A percentile compares a stretch with the other conserved stretches of the same genome.
Conservation (phyloP, 2,888 invertebrate genomes). For the Belgica antarctica region DNA sequence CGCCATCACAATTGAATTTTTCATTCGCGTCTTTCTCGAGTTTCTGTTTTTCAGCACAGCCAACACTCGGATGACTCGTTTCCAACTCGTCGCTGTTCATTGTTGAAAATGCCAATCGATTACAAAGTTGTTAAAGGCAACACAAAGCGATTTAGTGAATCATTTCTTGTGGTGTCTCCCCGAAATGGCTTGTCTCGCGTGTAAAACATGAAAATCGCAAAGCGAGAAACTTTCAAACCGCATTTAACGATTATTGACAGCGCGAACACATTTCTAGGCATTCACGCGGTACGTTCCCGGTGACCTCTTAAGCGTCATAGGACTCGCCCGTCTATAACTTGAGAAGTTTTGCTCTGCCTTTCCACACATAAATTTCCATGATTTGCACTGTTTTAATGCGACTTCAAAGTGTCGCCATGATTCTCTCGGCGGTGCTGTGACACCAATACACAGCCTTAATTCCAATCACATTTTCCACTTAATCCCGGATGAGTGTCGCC, state of each 20-base stretch:
- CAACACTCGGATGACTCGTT: not conserved
- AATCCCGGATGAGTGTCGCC: not conserved
- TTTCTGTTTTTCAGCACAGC: not conserved
- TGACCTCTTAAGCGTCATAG: too few species aligned
- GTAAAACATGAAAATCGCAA: not conserved
- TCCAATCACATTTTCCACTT: constrained; percentile 2
- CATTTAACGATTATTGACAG: not conserved
- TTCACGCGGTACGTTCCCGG: too few species aligned
- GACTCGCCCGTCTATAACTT: too few species aligned
- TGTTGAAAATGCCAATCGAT: not conserved
- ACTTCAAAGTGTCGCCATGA: constrained; percentile 1
- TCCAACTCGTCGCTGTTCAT: not conserved
- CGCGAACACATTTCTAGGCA: not conserved
- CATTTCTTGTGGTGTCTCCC: not conserved
- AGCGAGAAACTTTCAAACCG: not conserved
- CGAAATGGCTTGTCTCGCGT: not conserved
- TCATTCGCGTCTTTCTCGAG: not conserved
- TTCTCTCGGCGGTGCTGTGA: not conserved
- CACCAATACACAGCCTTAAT: constrained; percentile 6
- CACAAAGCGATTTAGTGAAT: not conserved
- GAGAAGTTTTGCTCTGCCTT: too few species aligned
- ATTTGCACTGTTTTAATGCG: too few species aligned
- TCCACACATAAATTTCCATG: too few species aligned
- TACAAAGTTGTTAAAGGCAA: not conserved
- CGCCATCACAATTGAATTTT: too few species aligned